These are phyloP conservation scores for Coccyzus lansbergi DNA, from an alignment of 2,797 vertebrate genomes.

Conservation along the genomic window DNA sequence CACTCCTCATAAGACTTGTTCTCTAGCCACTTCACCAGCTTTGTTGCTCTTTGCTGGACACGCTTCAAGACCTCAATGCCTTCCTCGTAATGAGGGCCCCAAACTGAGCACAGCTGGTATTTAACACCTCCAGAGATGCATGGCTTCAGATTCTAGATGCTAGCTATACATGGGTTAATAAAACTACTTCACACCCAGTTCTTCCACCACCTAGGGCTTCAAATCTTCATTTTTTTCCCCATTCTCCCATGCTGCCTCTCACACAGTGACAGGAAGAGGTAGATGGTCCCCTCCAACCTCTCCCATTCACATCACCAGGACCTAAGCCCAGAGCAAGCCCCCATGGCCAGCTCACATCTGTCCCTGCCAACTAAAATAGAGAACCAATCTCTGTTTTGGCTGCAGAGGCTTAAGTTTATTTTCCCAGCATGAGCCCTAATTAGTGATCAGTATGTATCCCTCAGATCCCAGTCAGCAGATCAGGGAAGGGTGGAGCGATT, in stretches of 20 bases:
- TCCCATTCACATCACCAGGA: background rate
- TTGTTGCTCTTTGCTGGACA: no score
- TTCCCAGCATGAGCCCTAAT: background rate
- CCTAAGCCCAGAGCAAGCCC: background rate
- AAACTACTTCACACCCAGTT: fast-evolving
- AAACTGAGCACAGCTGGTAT: background rate
- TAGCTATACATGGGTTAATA: background rate
- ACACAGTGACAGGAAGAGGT: fast-evolving
- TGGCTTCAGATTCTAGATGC: background rate
- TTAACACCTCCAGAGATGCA: background rate
- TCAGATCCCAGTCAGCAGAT: fast-evolving
- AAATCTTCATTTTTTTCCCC: fast-evolving
- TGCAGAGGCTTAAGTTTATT: background rate
- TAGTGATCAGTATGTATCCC: background rate
- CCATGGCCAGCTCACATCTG: fast-evolving
- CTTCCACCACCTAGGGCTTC: fast-evolving
- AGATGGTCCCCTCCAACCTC: background rate
- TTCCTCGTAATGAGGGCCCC: no score
- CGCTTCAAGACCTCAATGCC: no score
- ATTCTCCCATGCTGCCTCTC: background rate
- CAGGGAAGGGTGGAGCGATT: background rate
- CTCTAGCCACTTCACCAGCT: no score
- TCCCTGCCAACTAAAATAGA: background rate
- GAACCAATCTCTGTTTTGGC: background rate
- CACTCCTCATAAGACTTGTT: no score